Conservation (phyloP, 2,797 vertebrate species). For the Enteromius treurensis region DNA sequence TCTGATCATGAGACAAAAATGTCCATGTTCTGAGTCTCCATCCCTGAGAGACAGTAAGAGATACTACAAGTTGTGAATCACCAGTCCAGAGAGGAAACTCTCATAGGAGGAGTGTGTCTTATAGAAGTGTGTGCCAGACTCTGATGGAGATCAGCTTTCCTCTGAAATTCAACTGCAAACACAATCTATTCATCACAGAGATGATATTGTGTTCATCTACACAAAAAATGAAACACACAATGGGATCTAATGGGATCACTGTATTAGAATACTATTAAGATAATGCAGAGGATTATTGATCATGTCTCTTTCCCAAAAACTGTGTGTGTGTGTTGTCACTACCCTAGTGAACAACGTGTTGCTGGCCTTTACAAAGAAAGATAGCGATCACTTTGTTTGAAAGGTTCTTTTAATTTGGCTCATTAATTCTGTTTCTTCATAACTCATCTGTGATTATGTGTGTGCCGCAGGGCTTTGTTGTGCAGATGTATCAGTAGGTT, state of each 20-base stretch:
- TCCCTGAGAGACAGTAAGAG: too few species aligned
- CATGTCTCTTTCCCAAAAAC: neutral
- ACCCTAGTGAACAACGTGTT: neutral
- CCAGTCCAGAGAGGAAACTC: too few species aligned
- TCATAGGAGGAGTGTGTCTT: too few species aligned
- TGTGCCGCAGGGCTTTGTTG: constrained; percentile 11
- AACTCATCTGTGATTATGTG: constrained; percentile 28
- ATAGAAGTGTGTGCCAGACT: too few species aligned
- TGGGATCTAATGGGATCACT: constrained; percentile 4
- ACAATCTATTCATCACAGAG: neutral
- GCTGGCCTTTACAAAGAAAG: neutral
- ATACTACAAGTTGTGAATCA: too few species aligned
- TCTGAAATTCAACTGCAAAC: neutral
- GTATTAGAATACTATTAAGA: neutral
- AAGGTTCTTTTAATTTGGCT: constrained; percentile 22
- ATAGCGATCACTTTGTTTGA: neutral
- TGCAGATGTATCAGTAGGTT: constrained; percentile 24
- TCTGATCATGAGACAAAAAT: too few species aligned
- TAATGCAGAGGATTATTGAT: neutral
- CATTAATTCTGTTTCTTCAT: constrained; percentile 12
- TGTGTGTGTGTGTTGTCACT: neutral
- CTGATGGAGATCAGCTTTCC: too few species aligned
- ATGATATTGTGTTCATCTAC: neutral
- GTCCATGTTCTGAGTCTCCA: too few species aligned
- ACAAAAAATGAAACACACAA: neutral